These are phyloP conservation scores for Decapterus maruadsi DNA, from an alignment of 2,797 vertebrate genomes.

Conservation along the genomic window DNA sequence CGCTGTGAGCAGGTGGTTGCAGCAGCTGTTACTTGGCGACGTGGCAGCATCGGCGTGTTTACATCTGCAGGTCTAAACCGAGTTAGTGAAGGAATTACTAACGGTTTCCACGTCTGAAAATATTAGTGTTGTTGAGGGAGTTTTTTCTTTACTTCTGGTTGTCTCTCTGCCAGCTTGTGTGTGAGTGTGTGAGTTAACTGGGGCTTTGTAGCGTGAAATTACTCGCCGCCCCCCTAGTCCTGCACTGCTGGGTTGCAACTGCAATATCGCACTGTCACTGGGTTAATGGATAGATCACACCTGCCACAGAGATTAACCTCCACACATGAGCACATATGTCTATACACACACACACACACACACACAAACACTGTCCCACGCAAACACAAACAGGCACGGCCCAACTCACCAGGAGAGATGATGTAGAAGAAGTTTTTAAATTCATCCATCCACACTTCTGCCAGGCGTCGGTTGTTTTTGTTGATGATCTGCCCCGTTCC, in stretches of 20 bases:
- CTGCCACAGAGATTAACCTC: conserved; percentile 65
- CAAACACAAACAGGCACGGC: conserved; percentile 19
- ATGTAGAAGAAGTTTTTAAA: conserved; percentile 99
- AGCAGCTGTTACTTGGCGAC: not conserved
- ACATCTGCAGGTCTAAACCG: not conserved
- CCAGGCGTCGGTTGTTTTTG: conserved; percentile 98
- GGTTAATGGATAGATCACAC: conserved; percentile 75
- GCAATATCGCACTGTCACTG: conserved; percentile 70
- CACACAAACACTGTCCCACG: conserved; percentile 9
- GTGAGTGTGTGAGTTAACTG: conserved; percentile 59
- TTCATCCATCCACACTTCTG: conserved; percentile 99
- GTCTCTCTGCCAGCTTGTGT: conserved; percentile 28
- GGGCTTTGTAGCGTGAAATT: conserved; percentile 79
- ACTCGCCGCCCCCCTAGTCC: conserved; percentile 50
- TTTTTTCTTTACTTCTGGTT: conserved; percentile 26
- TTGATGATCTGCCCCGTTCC: conserved; percentile 99
- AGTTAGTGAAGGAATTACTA: not conserved
- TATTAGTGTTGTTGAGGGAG: not conserved
- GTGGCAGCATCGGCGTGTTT: not conserved
- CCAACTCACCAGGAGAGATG: conserved; percentile 95
- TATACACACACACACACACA: conserved; percentile 12
- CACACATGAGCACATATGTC: conserved; percentile 51
- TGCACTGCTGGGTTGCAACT: conserved; percentile 58
- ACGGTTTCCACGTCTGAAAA: not conserved
- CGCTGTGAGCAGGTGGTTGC: not conserved